These are phyloP conservation scores for Chouioia cunea DNA, from an alignment of 2,888 invertebrate species.

Conservation along the genomic window DNA sequence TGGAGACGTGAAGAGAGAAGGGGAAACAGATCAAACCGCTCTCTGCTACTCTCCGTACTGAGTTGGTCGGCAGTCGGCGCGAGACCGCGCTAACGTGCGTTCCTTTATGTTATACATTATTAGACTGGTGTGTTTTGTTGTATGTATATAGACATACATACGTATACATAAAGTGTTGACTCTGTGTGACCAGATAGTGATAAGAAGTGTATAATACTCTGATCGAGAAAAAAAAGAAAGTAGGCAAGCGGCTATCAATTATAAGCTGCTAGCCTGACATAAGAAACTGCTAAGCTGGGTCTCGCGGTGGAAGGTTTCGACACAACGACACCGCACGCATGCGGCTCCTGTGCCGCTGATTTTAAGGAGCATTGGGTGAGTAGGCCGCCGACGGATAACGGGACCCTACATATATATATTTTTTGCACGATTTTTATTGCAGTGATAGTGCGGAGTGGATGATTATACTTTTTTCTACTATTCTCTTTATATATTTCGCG, in stretches of 20 bases:
- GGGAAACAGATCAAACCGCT: not conserved
- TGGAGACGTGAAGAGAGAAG: slow-evolving; percentile 14
- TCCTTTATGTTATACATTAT: too few relatives aligned
- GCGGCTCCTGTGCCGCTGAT: slow-evolving; percentile 44
- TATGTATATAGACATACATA: too few relatives aligned
- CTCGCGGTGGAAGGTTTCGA: slow-evolving; percentile 52
- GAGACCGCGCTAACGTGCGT: slow-evolving; percentile 65
- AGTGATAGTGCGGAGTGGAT: too few relatives aligned
- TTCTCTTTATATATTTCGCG: too few relatives aligned
- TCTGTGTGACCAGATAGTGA: not conserved
- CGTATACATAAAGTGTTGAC: not conserved
- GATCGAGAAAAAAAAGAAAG: not conserved
- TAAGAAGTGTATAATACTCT: not conserved
- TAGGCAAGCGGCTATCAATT: not conserved
- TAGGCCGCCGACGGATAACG: slow-evolving; percentile 26
- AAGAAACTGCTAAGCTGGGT: slow-evolving; percentile 40
- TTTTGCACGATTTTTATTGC: too few relatives aligned
- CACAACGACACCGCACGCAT: slow-evolving; percentile 51
- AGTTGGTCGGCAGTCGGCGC: slow-evolving; percentile 64
- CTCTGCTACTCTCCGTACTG: slow-evolving; percentile 52
- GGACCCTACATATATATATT: too few relatives aligned
- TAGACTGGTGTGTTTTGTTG: too few relatives aligned
- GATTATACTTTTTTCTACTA: too few relatives aligned
- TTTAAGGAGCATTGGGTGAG: slow-evolving; percentile 51
- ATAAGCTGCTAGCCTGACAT: slow-evolving; percentile 12